phyloP scores from a whole-genome alignment of 2,888 invertebrate genomes.

The Morpho achilles region DNA sequence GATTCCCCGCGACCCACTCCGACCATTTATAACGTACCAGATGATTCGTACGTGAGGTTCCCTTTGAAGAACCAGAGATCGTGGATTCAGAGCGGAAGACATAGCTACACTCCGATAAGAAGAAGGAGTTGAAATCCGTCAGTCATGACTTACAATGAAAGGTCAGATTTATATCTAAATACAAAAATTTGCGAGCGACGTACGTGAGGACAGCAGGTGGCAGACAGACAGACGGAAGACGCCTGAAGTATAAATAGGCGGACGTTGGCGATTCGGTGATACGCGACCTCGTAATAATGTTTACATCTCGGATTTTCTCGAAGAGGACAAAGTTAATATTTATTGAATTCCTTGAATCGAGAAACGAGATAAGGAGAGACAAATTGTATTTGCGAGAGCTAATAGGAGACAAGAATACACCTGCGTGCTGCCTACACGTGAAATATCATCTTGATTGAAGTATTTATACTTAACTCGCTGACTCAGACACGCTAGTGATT shows the following conservation, averaged over 20 bases:
- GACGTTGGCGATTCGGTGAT: constrained; percentile 67
- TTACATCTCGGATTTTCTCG: constrained; percentile 59
- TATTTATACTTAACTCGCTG: constrained; percentile 29
- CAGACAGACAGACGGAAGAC: constrained; percentile 75
- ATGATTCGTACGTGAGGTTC: constrained; percentile 43
- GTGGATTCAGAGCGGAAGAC: constrained; percentile 30
- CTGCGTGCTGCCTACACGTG: constrained; percentile 28
- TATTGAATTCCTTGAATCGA: constrained; percentile 36
- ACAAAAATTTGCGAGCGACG: constrained; percentile 29
- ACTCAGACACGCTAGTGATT: constrained; percentile 20
- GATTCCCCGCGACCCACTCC: constrained; percentile 72
- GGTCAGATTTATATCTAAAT: constrained; percentile 24
- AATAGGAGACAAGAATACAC: constrained; percentile 28
- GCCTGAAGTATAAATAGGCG: constrained; percentile 63
- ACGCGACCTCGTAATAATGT: constrained; percentile 68
- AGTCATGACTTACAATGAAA: constrained; percentile 14
- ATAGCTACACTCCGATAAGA: too few relatives aligned
- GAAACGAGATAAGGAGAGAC: constrained; percentile 31
- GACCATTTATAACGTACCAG: constrained; percentile 56
- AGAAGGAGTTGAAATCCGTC: too few relatives aligned
- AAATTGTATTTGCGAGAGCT: constrained; percentile 27
- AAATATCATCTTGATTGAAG: constrained; percentile 28
- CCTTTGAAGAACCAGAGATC: constrained; percentile 41
- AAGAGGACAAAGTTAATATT: constrained; percentile 36
- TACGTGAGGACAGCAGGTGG: constrained; percentile 49